Percentiles rank a stretch among this genome's conserved stretches.
phyloP scores from a whole-genome alignment of 53 echinoderm and acorn worm genomes.

The Arbacia lixula region DNA sequence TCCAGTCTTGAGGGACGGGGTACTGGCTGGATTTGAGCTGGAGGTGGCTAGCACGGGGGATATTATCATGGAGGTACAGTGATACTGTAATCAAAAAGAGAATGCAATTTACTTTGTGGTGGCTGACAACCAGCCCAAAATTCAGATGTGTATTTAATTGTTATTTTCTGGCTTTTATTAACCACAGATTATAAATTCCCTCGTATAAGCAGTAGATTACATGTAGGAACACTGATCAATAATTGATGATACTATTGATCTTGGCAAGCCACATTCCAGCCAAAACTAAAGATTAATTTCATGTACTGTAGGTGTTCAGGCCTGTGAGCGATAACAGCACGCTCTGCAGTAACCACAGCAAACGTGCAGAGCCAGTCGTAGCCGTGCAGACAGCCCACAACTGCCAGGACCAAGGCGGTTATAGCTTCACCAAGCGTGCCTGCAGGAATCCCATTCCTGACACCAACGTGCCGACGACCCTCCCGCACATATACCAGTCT shows the following conservation, averaged over 20 bases:
- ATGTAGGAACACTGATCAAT: not conserved
- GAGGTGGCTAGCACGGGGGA: slow-evolving; percentile 2
- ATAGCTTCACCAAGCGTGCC: slow-evolving; percentile 31
- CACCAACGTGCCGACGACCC: not conserved
- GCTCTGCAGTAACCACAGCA: slow-evolving; percentile 2
- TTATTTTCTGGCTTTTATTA: no score
- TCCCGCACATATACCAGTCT: not conserved
- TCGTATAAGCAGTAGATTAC: not conserved
- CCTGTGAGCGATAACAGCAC: slow-evolving; percentile 11
- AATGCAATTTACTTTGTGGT: no score
- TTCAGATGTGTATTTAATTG: no score
- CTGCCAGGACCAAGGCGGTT: slow-evolving; percentile 39
- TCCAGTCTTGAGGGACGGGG: slow-evolving; percentile 14
- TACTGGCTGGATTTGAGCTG: slow-evolving; percentile 33
- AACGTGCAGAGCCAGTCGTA: not conserved
- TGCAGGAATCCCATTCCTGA: slow-evolving; percentile 42
- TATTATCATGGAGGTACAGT: not conserved
- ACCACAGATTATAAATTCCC: no score
- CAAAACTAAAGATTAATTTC: no score
- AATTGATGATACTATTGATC: not conserved
- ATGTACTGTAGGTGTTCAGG: slow-evolving; percentile 24
- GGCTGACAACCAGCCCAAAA: no score
- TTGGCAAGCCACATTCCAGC: no score
- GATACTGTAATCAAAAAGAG: no score
- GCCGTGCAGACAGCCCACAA: slow-evolving; percentile 1